Conservation (phyloP, 2,797 vertebrate genomes). For the Macropodus opercularis region DNA sequence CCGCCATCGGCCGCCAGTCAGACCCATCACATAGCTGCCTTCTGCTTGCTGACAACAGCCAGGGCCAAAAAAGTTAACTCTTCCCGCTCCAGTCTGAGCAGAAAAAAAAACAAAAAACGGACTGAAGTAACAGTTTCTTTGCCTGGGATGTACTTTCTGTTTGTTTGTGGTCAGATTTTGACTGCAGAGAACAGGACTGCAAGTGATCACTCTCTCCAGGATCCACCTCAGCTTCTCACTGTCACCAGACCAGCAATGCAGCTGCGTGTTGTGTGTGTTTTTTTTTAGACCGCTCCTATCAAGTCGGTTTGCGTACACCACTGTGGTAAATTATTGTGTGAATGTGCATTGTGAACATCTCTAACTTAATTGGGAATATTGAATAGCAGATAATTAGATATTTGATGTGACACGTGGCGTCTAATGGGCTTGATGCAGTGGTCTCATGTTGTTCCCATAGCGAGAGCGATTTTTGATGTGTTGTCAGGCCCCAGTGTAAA, state of each 20-base stretch:
- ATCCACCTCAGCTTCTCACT: constrained; percentile 63
- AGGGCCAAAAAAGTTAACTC: constrained; percentile 76
- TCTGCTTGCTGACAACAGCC: constrained; percentile 74
- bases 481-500: constrained; percentile 82
- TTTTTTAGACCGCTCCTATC: constrained; percentile 39
- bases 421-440: constrained; percentile 83
- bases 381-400: constrained; percentile 83
- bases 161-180: constrained; percentile 69
- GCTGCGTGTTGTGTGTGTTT: constrained; percentile 23
- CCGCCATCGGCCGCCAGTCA: constrained; percentile 78
- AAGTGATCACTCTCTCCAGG: constrained; percentile 64
- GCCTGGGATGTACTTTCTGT: constrained; percentile 22
- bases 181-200: constrained; percentile 56
- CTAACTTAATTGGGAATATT: constrained; percentile 82
- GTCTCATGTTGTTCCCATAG: constrained; percentile 81
- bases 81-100: constrained; percentile 59
- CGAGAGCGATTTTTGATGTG: constrained; percentile 81
- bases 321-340: constrained; percentile 57
- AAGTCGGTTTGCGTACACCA: constrained; percentile 54
- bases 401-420: constrained; percentile 80
- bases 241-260: constrained; percentile 62
- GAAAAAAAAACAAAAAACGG: constrained; percentile 21
- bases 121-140: constrained; percentile 28
- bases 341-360: constrained; percentile 67
- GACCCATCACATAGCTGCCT: constrained; percentile 76